Evolutionary conservation across 2,797 vertebrate genomes (phyloP), one percentile per base, ranked within the genome.

Genomic region (Enteromius mattozi): DNA sequence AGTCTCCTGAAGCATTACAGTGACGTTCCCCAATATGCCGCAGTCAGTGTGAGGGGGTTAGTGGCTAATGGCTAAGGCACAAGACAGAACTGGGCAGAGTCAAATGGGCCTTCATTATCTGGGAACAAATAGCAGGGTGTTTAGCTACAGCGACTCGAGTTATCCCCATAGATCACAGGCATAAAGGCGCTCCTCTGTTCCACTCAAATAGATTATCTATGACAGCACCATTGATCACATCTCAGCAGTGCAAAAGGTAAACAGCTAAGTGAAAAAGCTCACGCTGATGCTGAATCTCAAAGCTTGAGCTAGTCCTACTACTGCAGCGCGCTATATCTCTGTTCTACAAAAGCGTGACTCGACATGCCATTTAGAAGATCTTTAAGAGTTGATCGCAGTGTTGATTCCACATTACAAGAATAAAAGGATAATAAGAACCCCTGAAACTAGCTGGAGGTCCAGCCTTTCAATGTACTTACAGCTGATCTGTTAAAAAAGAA

Each of bases 361-460:
- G 88, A 92, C 87, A 86, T 90, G 89, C 89, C 90, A 92, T 92
- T 91, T 89, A 89, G 85, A 63, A 84, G 69, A 91, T 92, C 91
- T 91, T 87, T 87, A 93, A 91, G 91, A 92, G 92, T 89, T 82
- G 89, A 93, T 94, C 89, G 87, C 86, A 88, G 78, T 91, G 91
- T 90, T 88, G 92, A 94, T 92, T 91, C 83, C 78, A 86, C 80
- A 24, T 92, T 91, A 90, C 88, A 87, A 86, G 91, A 93, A 93
- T 93, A 90, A 87, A 94, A 94, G 92, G 93, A 94, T 95, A 93
- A 45, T 77, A 92, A 93, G 91, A 89, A 91, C 88, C 85, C 85
- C 87, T 35, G 17, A 87, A 89, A 82, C 91, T 56, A 92, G 86
- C 85, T 56, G 87, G 91, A 85, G 87, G 89, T 89, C 76, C 85